Evolutionary conservation across 2,888 invertebrate species (phyloP).

Genomic region (Scrobipalpa atriplicella): DNA sequence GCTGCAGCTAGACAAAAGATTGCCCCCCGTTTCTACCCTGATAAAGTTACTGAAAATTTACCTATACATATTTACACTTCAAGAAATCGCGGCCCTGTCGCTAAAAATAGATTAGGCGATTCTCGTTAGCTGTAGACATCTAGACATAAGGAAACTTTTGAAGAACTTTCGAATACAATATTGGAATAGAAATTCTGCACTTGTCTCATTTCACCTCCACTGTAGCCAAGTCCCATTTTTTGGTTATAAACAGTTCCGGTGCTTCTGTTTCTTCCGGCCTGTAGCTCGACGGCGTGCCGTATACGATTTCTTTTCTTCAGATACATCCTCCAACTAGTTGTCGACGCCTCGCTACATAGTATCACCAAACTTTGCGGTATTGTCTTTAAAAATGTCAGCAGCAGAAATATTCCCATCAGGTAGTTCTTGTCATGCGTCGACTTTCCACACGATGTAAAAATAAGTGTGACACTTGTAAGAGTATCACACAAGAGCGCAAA

Average conservation of each 20-base stretch:
- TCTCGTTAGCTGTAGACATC: too few species aligned
- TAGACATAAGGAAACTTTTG: too few species aligned
- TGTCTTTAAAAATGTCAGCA: neutral
- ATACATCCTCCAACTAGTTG: slow-evolving; percentile 19
- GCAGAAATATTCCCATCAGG: neutral
- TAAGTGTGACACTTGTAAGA: neutral
- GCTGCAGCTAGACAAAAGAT: neutral
- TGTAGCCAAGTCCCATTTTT: too few species aligned
- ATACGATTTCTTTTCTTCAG: slow-evolving; percentile 1
- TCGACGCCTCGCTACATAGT: slow-evolving; percentile 15
- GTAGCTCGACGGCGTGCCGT: neutral
- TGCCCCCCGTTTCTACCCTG: neutral
- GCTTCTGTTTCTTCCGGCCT: neutral
- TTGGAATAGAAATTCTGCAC: too few species aligned
- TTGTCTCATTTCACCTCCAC: too few species aligned
- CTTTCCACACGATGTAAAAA: neutral
- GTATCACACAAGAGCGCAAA: slow-evolving; percentile 25
- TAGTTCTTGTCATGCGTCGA: neutral
- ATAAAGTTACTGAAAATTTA: neutral
- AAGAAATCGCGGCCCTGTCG: neutral
- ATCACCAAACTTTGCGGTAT: slow-evolving; percentile 23
- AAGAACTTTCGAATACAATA: too few species aligned
- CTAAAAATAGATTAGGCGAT: too few species aligned
- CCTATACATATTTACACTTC: slow-evolving; percentile 3
- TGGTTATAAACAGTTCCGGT: neutral